A percentile compares a stretch with the other conserved stretches of the same genome.
These are phyloP conservation scores for Drosophila leonis DNA, from an alignment of 2,888 invertebrate genomes.

Conservation along the genomic window DNA sequence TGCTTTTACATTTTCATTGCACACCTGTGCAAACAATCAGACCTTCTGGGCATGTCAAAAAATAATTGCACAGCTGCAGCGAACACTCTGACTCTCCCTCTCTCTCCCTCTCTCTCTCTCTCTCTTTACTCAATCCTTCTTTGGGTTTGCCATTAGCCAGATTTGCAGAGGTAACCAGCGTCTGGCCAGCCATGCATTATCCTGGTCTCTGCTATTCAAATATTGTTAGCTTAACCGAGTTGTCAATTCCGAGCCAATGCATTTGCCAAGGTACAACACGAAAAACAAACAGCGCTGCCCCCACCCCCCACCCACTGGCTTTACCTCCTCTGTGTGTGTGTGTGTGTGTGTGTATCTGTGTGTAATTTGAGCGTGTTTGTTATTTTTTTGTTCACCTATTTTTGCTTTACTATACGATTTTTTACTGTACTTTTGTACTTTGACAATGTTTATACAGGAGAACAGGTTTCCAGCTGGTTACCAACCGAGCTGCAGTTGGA, in stretches of 20 bases:
- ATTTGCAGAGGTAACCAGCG: constrained; percentile 56
- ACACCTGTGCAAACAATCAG: constrained; percentile 38
- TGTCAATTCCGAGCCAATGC: constrained; percentile 75
- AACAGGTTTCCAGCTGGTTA: constrained; percentile 47
- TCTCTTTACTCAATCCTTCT: neutral
- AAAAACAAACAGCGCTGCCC: constrained; percentile 65
- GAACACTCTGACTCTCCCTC: neutral
- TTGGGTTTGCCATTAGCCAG: constrained; percentile 57
- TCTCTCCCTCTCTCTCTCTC: neutral
- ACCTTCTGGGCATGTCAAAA: constrained; percentile 40
- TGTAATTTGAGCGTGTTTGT: constrained; percentile 41
- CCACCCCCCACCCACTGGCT: neutral
- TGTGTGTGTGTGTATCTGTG: constrained; percentile 23
- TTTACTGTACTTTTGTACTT: constrained; percentile 45
- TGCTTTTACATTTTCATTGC: constrained; percentile 32
- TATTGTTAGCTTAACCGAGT: constrained; percentile 76
- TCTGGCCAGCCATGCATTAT: constrained; percentile 46
- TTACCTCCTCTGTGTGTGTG: too few relatives aligned
- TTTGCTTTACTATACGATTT: neutral
- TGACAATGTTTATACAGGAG: constrained; percentile 66
- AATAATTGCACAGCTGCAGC: constrained; percentile 42
- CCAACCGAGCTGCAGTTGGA: constrained; percentile 26
- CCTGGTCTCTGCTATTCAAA: constrained; percentile 64
- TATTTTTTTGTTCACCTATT: constrained; percentile 11
- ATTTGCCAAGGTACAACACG: constrained; percentile 51